These are phyloP conservation scores for Abramis brama DNA, from an alignment of 2,113 vertebrate species.

Conservation along the genomic window DNA sequence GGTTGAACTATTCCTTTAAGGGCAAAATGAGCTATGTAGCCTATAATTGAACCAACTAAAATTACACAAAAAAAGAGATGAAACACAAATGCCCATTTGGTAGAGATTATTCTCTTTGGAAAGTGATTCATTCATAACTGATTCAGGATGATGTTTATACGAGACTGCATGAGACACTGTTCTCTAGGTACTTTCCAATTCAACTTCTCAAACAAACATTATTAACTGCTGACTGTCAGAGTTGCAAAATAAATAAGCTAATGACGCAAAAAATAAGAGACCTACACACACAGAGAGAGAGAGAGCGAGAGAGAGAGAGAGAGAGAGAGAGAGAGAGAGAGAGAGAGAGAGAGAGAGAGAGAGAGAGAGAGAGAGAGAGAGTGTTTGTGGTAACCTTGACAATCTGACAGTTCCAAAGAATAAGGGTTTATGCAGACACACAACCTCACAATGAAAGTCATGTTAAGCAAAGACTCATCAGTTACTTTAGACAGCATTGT, in stretches of 20 bases:
- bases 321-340: too few relatives aligned
- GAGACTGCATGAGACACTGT: background rate
- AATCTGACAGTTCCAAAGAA: background rate
- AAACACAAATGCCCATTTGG: background rate
- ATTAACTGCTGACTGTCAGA: too few relatives aligned
- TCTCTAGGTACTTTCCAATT: background rate
- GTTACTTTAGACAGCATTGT: background rate
- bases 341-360: too few relatives aligned
- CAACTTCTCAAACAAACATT: background rate
- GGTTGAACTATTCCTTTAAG: background rate
- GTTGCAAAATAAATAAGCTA: too few relatives aligned
- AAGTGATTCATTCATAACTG: background rate
- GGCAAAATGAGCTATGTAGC: background rate
- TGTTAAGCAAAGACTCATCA: background rate
- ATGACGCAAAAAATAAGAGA: too few relatives aligned
- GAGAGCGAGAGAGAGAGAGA: too few relatives aligned
- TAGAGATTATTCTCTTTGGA: background rate
- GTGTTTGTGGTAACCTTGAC: too few relatives aligned
- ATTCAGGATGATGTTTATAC: background rate
- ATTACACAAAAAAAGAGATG: background rate
- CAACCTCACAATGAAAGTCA: background rate
- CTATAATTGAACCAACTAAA: background rate
- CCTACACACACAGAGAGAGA: too few relatives aligned
- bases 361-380: too few relatives aligned
- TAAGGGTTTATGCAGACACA: background rate